Evolutionary conservation across 2,113 vertebrate genomes (phyloP).

Genomic region (Typhlomys cinereus): DNA sequence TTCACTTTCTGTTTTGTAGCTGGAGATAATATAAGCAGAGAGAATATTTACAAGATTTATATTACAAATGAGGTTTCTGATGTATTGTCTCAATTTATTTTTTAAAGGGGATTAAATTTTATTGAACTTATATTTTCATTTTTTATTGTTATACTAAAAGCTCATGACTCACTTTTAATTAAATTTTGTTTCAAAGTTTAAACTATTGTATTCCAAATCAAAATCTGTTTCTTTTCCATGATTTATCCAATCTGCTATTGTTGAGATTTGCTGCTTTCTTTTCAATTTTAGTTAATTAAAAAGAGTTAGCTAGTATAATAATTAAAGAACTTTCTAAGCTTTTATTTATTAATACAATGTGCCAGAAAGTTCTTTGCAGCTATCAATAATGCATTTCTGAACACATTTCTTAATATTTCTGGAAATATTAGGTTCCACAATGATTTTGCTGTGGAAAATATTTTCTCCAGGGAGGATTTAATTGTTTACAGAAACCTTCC

Average conservation of each 20-base stretch:
- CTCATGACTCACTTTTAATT: not conserved
- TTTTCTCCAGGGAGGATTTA: slow-evolving; percentile 23
- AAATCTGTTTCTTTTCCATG: not conserved
- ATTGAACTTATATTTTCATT: not conserved
- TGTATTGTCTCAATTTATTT: not conserved
- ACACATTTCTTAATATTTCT: slow-evolving; percentile 53
- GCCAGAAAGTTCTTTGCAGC: not conserved
- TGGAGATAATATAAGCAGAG: slow-evolving; percentile 43
- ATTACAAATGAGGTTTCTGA: slow-evolving; percentile 25
- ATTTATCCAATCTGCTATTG: not conserved
- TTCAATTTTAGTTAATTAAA: not conserved
- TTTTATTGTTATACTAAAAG: slow-evolving; percentile 6
- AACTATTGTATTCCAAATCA: not conserved
- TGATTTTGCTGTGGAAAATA: slow-evolving; percentile 42
- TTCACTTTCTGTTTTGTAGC: slow-evolving; percentile 1
- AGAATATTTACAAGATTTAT: not conserved
- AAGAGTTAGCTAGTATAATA: not conserved
- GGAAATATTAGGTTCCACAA: slow-evolving; percentile 27
- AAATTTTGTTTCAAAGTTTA: slow-evolving; percentile 36
- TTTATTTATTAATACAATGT: slow-evolving; percentile 37
- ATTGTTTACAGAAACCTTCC: slow-evolving; percentile 57
- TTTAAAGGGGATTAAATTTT: slow-evolving; percentile 1
- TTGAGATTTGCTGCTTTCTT: not conserved
- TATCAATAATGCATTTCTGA: slow-evolving; percentile 40
- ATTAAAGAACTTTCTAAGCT: not conserved